These are phyloP conservation scores for Aurelia sp. DNA, from an alignment of 30 jellyfish, hydroid and myxozoan species.

Conservation along the genomic window DNA sequence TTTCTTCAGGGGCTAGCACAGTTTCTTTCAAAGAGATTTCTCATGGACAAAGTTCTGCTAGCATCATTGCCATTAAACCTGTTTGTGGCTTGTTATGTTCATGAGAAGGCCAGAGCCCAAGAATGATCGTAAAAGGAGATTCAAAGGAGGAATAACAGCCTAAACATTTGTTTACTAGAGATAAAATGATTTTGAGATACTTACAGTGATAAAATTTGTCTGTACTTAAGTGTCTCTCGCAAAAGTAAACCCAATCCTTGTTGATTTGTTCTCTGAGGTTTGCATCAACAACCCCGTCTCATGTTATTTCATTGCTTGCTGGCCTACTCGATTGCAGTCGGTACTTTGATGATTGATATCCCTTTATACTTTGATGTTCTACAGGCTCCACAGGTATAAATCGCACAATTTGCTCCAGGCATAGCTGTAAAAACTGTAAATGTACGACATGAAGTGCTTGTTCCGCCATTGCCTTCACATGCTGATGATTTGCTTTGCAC, in stretches of 20 bases:
- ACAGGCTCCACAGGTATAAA: slow-evolving; percentile 66
- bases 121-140: not conserved
- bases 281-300: too few relatives aligned
- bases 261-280: slow-evolving; percentile 35
- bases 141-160: not conserved
- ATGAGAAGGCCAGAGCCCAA: too few relatives aligned
- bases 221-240: slow-evolving; percentile 58
- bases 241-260: slow-evolving; percentile 29
- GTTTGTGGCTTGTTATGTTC: too few relatives aligned
- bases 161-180: not conserved
- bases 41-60: too few relatives aligned
- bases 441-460: too few relatives aligned
- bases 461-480: not conserved
- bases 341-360: slow-evolving; percentile 61
- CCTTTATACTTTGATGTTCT: slow-evolving; percentile 60
- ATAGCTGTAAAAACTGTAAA: slow-evolving; percentile 6
- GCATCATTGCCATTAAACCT: too few relatives aligned
- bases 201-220: slow-evolving; percentile 50
- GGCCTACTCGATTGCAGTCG: slow-evolving; percentile 66
- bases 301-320: slow-evolving; percentile 66
- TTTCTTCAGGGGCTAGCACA: too few relatives aligned
- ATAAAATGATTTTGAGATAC: not conserved
- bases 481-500: slow-evolving; percentile 20
- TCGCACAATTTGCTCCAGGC: slow-evolving; percentile 90
- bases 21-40: too few relatives aligned